A percentile compares a stretch with the other conserved stretches of the same genome.
These are phyloP conservation scores for Leptoclinus maculatus DNA, from an alignment of 2,797 vertebrate species.

Conservation along the genomic window DNA sequence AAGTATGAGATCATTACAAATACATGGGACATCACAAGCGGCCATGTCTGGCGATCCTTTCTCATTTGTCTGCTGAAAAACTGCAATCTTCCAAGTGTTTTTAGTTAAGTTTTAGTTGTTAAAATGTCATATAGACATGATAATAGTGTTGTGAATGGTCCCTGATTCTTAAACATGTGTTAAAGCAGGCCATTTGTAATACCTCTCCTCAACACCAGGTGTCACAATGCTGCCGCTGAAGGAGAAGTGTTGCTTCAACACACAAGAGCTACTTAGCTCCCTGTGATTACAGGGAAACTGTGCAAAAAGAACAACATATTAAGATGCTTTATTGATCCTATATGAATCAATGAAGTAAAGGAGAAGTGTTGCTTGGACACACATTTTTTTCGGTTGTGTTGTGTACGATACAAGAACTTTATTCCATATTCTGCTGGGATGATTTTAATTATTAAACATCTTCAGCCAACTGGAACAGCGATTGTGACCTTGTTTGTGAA, in stretches of 20 bases:
- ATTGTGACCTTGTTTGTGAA: neutral
- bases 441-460: neutral
- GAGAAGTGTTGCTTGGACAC: no score
- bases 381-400: no score
- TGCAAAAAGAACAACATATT: neutral
- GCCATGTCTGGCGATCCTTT: neutral
- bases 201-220: conserved; percentile 39
- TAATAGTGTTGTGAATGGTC: neutral
- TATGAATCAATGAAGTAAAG: neutral
- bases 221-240: conserved; percentile 40
- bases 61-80: neutral
- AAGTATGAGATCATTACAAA: neutral
- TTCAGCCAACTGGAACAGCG: neutral
- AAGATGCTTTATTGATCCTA: neutral
- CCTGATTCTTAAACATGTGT: neutral
- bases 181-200: conserved; percentile 23
- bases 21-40: neutral
- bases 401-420: neutral
- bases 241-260: neutral
- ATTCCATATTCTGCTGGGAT: neutral
- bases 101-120: neutral
- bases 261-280: neutral
- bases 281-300: neutral
- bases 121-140: neutral
- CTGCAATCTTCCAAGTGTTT: neutral